These are phyloP conservation scores for Vulpes lagopus DNA, from an alignment of 2,113 vertebrate genomes.

Conservation along the genomic window DNA sequence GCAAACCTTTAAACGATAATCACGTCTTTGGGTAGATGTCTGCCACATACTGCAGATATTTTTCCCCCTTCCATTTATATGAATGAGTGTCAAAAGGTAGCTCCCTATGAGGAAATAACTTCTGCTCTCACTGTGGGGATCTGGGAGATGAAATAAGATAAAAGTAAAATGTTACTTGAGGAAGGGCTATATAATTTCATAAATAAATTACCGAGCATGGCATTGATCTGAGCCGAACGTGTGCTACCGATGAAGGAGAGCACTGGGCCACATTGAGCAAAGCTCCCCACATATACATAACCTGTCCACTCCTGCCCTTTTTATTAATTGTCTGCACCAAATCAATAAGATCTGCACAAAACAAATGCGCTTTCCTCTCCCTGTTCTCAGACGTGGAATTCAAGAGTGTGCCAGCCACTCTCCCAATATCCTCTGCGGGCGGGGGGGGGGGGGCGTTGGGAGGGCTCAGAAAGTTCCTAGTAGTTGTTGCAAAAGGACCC, in stretches of 20 bases:
- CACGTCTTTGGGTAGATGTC: neutral
- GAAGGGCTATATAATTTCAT: constrained; percentile 75
- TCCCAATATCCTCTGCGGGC: neutral
- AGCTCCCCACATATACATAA: neutral
- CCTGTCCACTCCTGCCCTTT: neutral
- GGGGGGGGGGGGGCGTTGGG: too few species aligned
- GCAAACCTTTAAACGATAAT: constrained; percentile 23
- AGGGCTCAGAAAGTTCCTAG: neutral
- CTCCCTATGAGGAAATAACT: constrained; percentile 70
- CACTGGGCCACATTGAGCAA: neutral
- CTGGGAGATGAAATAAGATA: constrained; percentile 69
- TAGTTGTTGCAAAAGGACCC: neutral
- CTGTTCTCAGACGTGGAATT: neutral
- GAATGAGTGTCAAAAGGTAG: constrained; percentile 73
- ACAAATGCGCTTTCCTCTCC: neutral
- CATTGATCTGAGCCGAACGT: constrained; percentile 26
- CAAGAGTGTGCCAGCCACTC: neutral
- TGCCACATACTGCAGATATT: neutral
- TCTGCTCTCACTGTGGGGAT: constrained; percentile 41
- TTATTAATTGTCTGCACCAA: constrained; percentile 28
- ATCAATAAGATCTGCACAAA: neutral
- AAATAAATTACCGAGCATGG: constrained; percentile 66
- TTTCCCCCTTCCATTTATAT: constrained; percentile 65
- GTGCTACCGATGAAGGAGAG: neutral
- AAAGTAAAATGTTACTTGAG: constrained; percentile 74